A percentile compares a stretch with the other conserved stretches of the same genome.
phyloP scores from a whole-genome alignment of 2,797 vertebrate genomes.

The Sparus aurata region DNA sequence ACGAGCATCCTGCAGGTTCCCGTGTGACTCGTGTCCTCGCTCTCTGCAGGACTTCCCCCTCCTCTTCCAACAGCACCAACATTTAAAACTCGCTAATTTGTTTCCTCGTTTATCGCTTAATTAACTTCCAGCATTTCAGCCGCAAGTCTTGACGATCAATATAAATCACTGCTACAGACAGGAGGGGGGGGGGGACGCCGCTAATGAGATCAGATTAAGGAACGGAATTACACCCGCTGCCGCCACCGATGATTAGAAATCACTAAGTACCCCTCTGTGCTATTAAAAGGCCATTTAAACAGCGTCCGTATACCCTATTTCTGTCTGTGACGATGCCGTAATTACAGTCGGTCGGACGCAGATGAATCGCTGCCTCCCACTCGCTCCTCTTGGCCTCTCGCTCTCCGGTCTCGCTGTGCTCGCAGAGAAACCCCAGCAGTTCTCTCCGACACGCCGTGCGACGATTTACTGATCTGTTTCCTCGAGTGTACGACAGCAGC shows the following conservation, averaged over 20 bases:
- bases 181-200: neutral
- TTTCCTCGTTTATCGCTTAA: conserved; percentile 77
- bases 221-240: conserved; percentile 69
- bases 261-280: conserved; percentile 69
- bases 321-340: conserved; percentile 60
- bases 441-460: neutral
- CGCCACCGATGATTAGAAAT: conserved; percentile 74
- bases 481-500: neutral
- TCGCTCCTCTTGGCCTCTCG: neutral
- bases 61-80: conserved; percentile 23
- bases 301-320: conserved; percentile 53
- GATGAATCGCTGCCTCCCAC: conserved; percentile 25
- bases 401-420: neutral
- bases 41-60: conserved; percentile 1
- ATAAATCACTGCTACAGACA: conserved; percentile 67
- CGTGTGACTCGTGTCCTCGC: conserved; percentile 20
- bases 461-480: conserved; percentile 9
- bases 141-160: conserved; percentile 63
- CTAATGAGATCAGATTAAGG: conserved; percentile 80
- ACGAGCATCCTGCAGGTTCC: neutral
- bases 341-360: conserved; percentile 50
- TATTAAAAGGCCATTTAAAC: conserved; percentile 79
- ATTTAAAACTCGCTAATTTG: conserved; percentile 61
- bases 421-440: neutral
- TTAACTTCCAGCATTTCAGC: conserved; percentile 68